phyloP scores from a whole-genome alignment of 23 tunicate genomes.

The Diplosoma virens region DNA sequence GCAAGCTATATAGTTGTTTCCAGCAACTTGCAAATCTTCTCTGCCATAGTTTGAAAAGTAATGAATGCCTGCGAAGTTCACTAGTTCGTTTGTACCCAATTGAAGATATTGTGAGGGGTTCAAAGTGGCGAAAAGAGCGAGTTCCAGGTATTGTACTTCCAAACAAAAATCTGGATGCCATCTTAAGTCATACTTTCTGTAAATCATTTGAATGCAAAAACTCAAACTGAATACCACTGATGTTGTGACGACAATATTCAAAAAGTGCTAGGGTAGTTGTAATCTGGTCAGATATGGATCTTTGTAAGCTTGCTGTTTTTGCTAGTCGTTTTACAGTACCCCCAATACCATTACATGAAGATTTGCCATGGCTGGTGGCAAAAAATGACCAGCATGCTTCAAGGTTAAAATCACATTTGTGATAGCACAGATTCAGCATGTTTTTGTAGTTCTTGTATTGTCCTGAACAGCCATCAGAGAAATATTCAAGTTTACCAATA shows the following conservation, averaged over 20 bases:
- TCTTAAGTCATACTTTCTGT: no score
- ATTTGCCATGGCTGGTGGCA: constrained; percentile 50
- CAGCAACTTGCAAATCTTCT: no score
- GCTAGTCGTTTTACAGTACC: constrained; percentile 17
- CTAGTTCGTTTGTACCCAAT: no score
- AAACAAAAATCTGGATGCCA: no score
- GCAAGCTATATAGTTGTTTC: no score
- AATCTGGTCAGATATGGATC: constrained; percentile 15
- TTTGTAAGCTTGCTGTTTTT: constrained; percentile 6
- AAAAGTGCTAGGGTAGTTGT: neutral
- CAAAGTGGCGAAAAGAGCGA: no score
- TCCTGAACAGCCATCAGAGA: constrained; percentile 44
- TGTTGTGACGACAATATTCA: neutral
- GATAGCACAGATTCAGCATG: constrained; percentile 31
- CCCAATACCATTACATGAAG: constrained; percentile 24
- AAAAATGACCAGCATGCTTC: constrained; percentile 38
- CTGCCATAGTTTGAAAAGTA: no score
- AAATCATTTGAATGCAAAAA: no score
- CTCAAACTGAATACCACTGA: neutral
- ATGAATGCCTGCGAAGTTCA: no score
- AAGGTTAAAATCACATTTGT: constrained; percentile 17
- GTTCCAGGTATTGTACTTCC: no score
- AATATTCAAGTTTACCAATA: constrained; percentile 13
- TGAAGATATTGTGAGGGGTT: no score
- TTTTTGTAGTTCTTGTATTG: constrained; percentile 39